Percentiles rank a stretch among this genome's conserved stretches.
Evolutionary conservation across 2,797 vertebrate genomes (phyloP).

Genomic region (Hafferia zeledoni): DNA sequence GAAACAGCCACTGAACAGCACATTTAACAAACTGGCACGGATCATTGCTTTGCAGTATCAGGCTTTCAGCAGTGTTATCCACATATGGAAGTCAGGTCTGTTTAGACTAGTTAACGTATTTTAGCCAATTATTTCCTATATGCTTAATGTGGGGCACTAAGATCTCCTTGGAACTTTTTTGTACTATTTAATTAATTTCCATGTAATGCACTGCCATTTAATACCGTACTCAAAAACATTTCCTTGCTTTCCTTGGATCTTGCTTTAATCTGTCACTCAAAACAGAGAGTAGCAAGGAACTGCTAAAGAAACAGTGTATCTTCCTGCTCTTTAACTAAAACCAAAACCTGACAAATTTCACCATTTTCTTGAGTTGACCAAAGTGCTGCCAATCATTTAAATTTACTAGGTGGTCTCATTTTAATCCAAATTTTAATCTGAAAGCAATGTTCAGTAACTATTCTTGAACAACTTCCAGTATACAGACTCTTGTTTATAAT

Average conservation of each 20-base stretch:
- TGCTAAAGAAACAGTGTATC: neutral
- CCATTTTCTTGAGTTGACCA: neutral
- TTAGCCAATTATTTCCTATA: neutral
- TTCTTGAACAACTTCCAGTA: neutral
- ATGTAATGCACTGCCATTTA: neutral
- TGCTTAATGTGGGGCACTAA: neutral
- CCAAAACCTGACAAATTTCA: neutral
- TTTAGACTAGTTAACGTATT: neutral
- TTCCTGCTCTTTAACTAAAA: neutral
- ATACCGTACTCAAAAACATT: neutral
- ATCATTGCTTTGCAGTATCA: neutral
- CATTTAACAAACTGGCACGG: neutral
- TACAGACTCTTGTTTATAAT: neutral
- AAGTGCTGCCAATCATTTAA: neutral
- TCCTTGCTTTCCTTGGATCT: neutral
- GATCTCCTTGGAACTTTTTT: neutral
- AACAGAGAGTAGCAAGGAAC: neutral
- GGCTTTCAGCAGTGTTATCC: neutral
- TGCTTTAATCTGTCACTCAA: neutral
- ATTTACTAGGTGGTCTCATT: neutral
- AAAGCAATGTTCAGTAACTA: neutral
- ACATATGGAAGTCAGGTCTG: neutral
- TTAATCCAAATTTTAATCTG: neutral
- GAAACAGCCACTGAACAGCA: neutral
- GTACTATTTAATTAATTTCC: neutral